Evolutionary conservation across 2,888 invertebrate species (phyloP), one percentile per base, ranked within the genome.

Genomic region (Gastracanthus pulcherrimus): DNA sequence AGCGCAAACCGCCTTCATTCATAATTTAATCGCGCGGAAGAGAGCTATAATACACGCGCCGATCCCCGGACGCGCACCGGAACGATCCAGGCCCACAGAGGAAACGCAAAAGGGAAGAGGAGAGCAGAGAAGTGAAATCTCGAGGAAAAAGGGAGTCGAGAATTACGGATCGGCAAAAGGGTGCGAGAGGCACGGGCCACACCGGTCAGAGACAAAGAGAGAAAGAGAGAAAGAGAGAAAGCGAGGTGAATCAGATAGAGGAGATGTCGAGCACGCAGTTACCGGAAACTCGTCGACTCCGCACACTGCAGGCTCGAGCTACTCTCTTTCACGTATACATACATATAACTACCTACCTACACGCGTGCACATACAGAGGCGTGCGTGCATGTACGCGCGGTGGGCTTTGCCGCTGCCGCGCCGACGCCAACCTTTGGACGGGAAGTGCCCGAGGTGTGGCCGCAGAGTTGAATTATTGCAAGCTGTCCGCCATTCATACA

Each of bases 381-480:
- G n/a, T 45, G 13, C 58, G 26, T 13, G 7, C 64, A 34, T 26
- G 38, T 13, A 13, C 55, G 85, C 83, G 64, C 66, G 75, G 58
- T 4, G 36, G 36, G 72, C 76, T 31, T 67, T 36, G 84, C 84
- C 86, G 86, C 84, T 86, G 86, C 87, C 86, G 86, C 86, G 87
- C 87, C 86, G 84, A 86, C 87, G 85, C 85, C 86, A 84, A 86
- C 84, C 87, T 89, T 86, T 87, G 87, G 90, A 90, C 89, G 89
- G 89, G 88, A 90, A 90, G 90, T 89, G 88, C 77, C 83, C 89
- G 88, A 90, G 90, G 90, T 90, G 90, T 89, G 90, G 90, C 88
- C 88, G 87, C 88, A 87, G 87, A 90, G 89, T 89, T 90, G 90
- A 90, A 89, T 90, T 90, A 90, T 90, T 89, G 89, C 90, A 89